These are phyloP conservation scores for Tenebrio molitor DNA, from an alignment of 1,140 invertebrate genomes.

Conservation along the genomic window DNA sequence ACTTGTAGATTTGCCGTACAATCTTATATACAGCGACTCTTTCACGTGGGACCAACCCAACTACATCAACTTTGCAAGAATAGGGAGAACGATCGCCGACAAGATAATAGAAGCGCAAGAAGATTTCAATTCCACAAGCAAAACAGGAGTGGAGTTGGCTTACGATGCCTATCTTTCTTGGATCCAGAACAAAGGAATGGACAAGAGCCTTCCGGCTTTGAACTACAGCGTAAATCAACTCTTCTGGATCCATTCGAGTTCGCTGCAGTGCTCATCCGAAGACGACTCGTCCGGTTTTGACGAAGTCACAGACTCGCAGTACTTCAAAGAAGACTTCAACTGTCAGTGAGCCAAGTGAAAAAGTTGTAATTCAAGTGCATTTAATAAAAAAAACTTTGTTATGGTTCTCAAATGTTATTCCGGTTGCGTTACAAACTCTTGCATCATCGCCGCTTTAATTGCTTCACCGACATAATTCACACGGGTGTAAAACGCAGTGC, in stretches of 20 bases:
- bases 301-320: background rate
- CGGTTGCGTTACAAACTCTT: background rate
- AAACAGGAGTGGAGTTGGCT: conserved; percentile 5
- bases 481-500: background rate
- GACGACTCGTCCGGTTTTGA: background rate
- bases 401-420: background rate
- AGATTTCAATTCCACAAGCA: background rate
- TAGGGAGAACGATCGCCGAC: conserved; percentile 3
- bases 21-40: conserved; percentile 14
- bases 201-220: conserved; percentile 2
- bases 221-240: conserved; percentile 19
- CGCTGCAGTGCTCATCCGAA: background rate
- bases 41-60: conserved; percentile 15
- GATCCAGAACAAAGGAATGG: background rate
- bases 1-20: conserved; percentile 22
- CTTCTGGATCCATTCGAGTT: conserved; percentile 29
- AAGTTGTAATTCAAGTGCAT: background rate
- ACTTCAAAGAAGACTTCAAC: conserved; percentile 37
- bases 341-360: conserved; percentile 18
- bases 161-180: conserved; percentile 6
- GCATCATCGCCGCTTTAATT: background rate
- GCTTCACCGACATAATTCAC: background rate
- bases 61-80: conserved; percentile 28
- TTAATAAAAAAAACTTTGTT: conserved; percentile 11
- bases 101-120: conserved; percentile 1